Evolutionary conservation across 2,888 invertebrate genomes (phyloP), one percentile per base, ranked within the genome.

Genomic region (Idaea aversata): DNA sequence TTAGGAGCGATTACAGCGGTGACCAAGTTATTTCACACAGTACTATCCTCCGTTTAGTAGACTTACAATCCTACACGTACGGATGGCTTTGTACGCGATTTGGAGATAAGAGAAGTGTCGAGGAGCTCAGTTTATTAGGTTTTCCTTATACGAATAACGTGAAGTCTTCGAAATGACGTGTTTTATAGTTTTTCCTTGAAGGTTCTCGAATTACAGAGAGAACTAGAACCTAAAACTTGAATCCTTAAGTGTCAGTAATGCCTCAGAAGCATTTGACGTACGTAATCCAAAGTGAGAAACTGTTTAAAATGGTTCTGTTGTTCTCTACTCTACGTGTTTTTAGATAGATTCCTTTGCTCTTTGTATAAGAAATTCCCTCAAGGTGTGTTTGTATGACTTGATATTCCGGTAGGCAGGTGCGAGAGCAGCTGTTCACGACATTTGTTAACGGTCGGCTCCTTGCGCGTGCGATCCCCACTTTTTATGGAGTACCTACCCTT

Each of bases 351-450:
- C 25, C 25, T 25, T 25, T 25, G 25, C 13, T 47, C 13, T 63
- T 63, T 61, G 63, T 63, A 57, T 16, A 63, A 64, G 59, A 38
- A 7, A 16, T 15, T 66, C 59, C 66, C 62, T 25, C 59, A 47
- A 15, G 61, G 13, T 5, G n/a, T 57, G 66, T 66, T 66, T 47
- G 47, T 47, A 47, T 10, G 47, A 34, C 68, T 64, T 66, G 61
- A 38, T 63, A 59, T 65, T 63, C 35, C 38, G 61, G 34, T 25
- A 63, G 74, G 80, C 83, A 82, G 82, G 83, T 83, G 83, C 63
- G 72, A 61, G 47, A 67, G 66, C 83, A 83, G 83, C 84, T 83
- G 83, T 74, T 66, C 67, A 65, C n/a, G 64, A 62, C 72, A 68
- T 65, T 66, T 67, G 68, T 72, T 76, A 83, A 82, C 82, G 78